Base-by-base conservation (phyloP, 2,113 vertebrate species). In the Miniopterus natalensis region DNA sequence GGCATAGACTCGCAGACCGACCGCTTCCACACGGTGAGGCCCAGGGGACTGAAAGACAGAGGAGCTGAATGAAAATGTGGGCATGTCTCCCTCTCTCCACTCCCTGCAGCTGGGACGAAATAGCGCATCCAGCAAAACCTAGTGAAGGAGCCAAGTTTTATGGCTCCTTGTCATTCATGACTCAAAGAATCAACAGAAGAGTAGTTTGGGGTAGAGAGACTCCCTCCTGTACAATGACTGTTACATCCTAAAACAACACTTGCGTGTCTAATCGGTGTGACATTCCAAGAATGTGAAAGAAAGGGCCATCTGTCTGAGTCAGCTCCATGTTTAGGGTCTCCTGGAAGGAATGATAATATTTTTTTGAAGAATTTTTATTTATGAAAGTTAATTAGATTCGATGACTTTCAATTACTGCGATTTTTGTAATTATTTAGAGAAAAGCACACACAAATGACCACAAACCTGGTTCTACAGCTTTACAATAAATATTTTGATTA, bases 181-280 rank as follows among this genome's bases (percentile, higher is more conserved):
- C 17, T 90, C 59, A 75, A 45, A 94, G 66, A 84, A 71, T 25
- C 25, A 73, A 66, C 42, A 47, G 84, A 93, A 75, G 65, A 61
- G 31, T 4, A 4, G 8, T 45, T 59, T 84, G 31, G 18, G 4
- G 42, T 49, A 8, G 66, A 61, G 29, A 85, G 10, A 89, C 63
- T 20, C 2, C 8, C 36, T 88, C 14, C 31, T 49, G 3, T 9
- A 10, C 20, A 59, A 5, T 55, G n/a, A 74, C 45, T 75, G n/a
- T 51, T 75, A 63, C 86, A 3, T 78, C 36, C 51, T 45, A 59
- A 45, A 84, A 51, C 3, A 36, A 85, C 53, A 47, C 5, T 88
- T 81, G 27, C 11, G 0, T 47, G 17, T 21, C 61, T 92, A 55
- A 87, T 70, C 42, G 21, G 3, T 25, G 2, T 49, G 29, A 49